phyloP scores from a whole-genome alignment of 2,888 invertebrate genomes.

The Drosophila barbarae region DNA sequence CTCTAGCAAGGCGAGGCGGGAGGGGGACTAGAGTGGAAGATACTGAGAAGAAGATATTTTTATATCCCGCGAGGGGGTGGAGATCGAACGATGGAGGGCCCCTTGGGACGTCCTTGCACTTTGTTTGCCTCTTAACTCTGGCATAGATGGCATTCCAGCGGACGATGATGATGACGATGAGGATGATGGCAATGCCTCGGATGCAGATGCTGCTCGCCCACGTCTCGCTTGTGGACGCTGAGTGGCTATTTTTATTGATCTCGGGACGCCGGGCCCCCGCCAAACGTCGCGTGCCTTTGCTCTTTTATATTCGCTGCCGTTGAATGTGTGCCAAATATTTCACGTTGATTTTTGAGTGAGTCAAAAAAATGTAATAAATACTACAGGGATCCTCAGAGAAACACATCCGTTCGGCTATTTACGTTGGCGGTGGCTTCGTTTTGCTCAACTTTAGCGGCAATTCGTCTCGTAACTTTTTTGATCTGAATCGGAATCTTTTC shows the following conservation, averaged over 20 bases:
- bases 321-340: conserved; percentile 67
- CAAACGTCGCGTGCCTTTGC: conserved; percentile 50
- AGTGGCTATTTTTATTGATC: conserved; percentile 45
- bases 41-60: conserved; percentile 40
- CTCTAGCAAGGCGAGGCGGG: conserved; percentile 27
- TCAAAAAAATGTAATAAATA: conserved; percentile 53
- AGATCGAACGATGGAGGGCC: conserved; percentile 7
- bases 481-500: conserved; percentile 14
- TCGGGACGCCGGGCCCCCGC: conserved; percentile 43
- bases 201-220: conserved; percentile 34
- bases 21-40: conserved; percentile 12
- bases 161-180: conserved; percentile 28
- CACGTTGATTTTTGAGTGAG: conserved; percentile 46
- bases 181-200: conserved; percentile 13
- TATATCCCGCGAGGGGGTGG: conserved; percentile 19
- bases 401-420: conserved; percentile 19
- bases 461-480: conserved; percentile 35
- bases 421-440: conserved; percentile 13
- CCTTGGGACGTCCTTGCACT: conserved; percentile 48
- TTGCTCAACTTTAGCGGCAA: conserved; percentile 33
- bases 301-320: conserved; percentile 11
- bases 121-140: conserved; percentile 45
- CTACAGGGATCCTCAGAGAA: conserved; percentile 20
- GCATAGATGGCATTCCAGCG: conserved; percentile 40
- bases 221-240: conserved; percentile 28